Evolutionary conservation across 2,797 vertebrate species (phyloP), one percentile per base, ranked within the genome.

Genomic region (Sphenopsis melanotis): DNA sequence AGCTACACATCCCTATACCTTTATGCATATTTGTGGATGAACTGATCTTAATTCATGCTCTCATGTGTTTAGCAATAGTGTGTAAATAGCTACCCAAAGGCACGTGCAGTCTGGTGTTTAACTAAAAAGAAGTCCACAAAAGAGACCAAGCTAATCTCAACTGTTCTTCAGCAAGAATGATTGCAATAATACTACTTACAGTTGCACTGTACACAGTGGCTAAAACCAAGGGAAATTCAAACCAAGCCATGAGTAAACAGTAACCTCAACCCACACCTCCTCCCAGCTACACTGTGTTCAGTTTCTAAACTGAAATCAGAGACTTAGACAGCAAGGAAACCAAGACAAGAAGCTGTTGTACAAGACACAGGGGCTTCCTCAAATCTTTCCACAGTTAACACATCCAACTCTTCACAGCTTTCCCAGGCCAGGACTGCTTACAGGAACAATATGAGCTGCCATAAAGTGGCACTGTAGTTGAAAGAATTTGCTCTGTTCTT

Each of bases 181-280:
- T 46, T 26, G 9, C 47, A n/a, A 8, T 27, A 79, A 39, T 0
- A 2, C 36, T 30, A 34, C 7, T 68, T 88, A 47, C 1, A 8
- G 11, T 41, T 78, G 53, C 52, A n/a, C 24, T 64, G 39, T 41
- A 83, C 30, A 21, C 26, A 66, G 27, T n/a, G 0, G 0, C 27
- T 70, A 76, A 87, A 89, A 1, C 12, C 19, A 59, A 79, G 76
- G 37, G 89, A 79, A 82, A 75, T 42, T 79, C 65, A 68, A 76
- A 55, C 57, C 72, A 91, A 86, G 47, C 27, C 24, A 8, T 23
- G 32, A 59, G 11, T 1, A 7, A 93, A 60, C 2, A 1, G 44
- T 39, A 69, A 57, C 34, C 42, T 91, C 84, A 86, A 20, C 12
- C 10, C 76, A 83, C 36, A 59, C 8, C 10, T 27, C 16, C 17